Percentiles rank a stretch among this genome's conserved stretches.
Conservation (phyloP, 1,140 invertebrate genomes). For the Pomacea maculata region DNA sequence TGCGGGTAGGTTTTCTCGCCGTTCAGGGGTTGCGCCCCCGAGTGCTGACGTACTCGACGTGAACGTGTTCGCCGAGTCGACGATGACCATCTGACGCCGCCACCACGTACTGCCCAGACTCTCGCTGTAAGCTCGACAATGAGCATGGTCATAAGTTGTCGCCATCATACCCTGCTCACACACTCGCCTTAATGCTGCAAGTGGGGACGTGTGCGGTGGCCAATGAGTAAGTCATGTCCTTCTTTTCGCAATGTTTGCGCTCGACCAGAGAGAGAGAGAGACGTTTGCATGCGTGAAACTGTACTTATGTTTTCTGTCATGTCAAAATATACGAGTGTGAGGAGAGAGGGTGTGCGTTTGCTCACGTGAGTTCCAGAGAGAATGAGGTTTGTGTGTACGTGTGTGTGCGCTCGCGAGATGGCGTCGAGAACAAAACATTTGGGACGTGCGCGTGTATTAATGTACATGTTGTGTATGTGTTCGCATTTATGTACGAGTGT, state of each 20-base stretch:
- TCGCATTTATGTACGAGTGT: neutral
- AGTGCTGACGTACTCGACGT: neutral
- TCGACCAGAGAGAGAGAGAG: neutral
- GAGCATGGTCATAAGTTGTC: neutral
- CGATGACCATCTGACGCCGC: neutral
- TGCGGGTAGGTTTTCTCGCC: neutral
- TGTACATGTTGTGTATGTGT: neutral
- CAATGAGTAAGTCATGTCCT: conserved; percentile 18
- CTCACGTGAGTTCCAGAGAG: too few species aligned
- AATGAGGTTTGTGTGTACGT: neutral
- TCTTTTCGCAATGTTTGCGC: neutral
- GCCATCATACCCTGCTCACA: neutral
- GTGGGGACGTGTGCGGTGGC: conserved; percentile 24
- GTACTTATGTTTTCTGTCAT: too few species aligned
- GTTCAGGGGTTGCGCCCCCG: neutral
- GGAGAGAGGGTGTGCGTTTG: too few species aligned
- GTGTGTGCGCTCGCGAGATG: neutral
- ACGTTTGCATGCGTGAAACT: too few species aligned
- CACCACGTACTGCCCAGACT: neutral
- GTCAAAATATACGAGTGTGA: too few species aligned
- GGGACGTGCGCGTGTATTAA: neutral
- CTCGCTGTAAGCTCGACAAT: neutral
- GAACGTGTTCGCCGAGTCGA: neutral
- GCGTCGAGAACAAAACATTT: neutral
- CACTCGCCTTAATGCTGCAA: conserved; percentile 10